phyloP scores from a whole-genome alignment of 1,140 invertebrate genomes.

The Cyclargus thomasi region DNA sequence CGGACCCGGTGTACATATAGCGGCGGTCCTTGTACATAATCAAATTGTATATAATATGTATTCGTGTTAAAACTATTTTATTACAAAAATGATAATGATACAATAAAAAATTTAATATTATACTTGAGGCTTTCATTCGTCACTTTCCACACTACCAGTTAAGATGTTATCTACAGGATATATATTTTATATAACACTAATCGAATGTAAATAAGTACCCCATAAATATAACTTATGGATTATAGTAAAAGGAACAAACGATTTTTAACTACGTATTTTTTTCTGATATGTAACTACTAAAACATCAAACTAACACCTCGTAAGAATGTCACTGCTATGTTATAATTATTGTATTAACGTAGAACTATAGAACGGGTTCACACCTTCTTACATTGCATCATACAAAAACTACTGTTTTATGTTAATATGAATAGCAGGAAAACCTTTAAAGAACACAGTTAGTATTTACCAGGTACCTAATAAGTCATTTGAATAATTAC shows the following conservation, averaged over 20 bases:
- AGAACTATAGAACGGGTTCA: background rate
- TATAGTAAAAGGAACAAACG: too few relatives aligned
- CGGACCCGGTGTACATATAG: constrained; percentile 72
- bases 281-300: background rate
- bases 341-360: background rate
- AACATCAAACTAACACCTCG: background rate
- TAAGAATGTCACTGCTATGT: background rate
- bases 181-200: too few relatives aligned
- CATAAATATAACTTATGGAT: too few relatives aligned
- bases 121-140: constrained; percentile 7
- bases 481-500: too few relatives aligned
- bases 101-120: constrained; percentile 61
- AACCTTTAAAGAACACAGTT: too few relatives aligned
- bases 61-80: constrained; percentile 72
- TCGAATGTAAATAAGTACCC: too few relatives aligned
- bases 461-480: too few relatives aligned
- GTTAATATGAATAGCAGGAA: too few relatives aligned
- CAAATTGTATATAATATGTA: constrained; percentile 60
- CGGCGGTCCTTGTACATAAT: constrained; percentile 67
- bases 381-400: background rate
- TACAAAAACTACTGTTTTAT: background rate
- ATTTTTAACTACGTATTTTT: background rate
- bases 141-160: background rate
- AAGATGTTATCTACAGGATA: background rate
- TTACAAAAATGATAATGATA: constrained; percentile 58